phyloP scores from a whole-genome alignment of 2,113 vertebrate genomes.

The Ellobius talpinus region DNA sequence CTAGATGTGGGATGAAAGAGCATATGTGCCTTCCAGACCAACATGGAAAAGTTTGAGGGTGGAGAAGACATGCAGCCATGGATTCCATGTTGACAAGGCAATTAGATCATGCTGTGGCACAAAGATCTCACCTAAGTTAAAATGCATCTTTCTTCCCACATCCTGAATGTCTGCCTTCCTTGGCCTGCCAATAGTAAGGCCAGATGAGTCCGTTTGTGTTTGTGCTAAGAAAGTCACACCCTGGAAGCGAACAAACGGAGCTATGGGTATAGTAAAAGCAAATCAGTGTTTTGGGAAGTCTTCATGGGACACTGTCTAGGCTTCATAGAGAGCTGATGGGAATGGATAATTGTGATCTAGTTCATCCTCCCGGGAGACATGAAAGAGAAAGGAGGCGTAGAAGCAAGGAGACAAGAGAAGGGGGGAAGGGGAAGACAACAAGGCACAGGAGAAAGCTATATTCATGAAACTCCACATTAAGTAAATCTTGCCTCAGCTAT shows the following conservation, averaged over 20 bases:
- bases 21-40: neutral
- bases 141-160: constrained; percentile 15
- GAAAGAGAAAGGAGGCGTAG: neutral
- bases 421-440: fast-evolving
- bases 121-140: constrained; percentile 23
- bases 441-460: neutral
- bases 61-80: neutral
- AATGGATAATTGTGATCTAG: neutral
- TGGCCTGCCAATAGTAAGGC: neutral
- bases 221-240: neutral
- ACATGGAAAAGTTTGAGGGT: neutral
- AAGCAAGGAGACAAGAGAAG: fast-evolving
- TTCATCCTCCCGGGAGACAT: neutral
- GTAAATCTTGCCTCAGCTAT: neutral
- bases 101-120: neutral
- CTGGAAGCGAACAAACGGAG: neutral
- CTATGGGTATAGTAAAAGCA: neutral
- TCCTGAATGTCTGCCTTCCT: constrained; percentile 1
- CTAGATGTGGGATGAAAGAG: neutral
- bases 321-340: neutral
- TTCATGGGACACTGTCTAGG: neutral
- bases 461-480: neutral
- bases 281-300: neutral
- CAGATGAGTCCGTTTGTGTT: neutral
- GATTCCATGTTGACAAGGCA: neutral